Base-by-base conservation (phyloP, 2,888 invertebrate genomes). In the Caenorhabditis virilis region DNA sequence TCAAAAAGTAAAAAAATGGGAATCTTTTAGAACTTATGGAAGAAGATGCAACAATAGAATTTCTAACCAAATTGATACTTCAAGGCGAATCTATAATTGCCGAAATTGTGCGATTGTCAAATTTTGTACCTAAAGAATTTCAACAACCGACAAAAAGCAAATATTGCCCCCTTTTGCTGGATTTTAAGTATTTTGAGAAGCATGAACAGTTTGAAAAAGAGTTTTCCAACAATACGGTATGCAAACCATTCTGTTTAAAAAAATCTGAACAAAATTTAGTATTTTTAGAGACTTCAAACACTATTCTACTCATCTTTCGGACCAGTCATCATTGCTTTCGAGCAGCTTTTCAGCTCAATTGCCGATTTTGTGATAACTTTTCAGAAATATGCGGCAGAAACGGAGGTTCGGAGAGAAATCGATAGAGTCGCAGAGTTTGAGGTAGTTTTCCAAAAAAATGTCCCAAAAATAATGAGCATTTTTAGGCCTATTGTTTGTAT, bases 101-200 rank as follows among this genome's bases (percentile, higher is more conserved):
- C 4, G 78, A 78, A 63, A 71, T 76, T 9, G 63, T 77, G 30
- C 70, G 78, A 22, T 43, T 79, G 6, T 54, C 71, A 1, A 58
- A 57, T 20, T 66, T 68, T 27, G 54, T 69, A 7, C 76, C 77
- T 0, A 52, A 43, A 25, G 78, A 78, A 15, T 78, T 79, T 89
- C 39, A 91, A 92, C 79, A 89, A 94, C 62, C 89, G 95, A 26
- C 51, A 18, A 67, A 60, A 42, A 64, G 69, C 23, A 69, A 56
- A 20, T 72, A 65, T 46, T 56, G 58, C 22, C 39, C n/a, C 3
- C 4, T 72, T 4, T 36, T 63, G 54, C 86, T 90, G 82, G 95
- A 97, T 85, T 95, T 97, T 84, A 90, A 90, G 77, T 97, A 95
- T 84, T 93, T 97, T 80, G 91, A 91, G 85, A 88, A 89, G 67